Conservation (phyloP, 1,140 invertebrate species). For the Pogonomyrmex californicus region DNA sequence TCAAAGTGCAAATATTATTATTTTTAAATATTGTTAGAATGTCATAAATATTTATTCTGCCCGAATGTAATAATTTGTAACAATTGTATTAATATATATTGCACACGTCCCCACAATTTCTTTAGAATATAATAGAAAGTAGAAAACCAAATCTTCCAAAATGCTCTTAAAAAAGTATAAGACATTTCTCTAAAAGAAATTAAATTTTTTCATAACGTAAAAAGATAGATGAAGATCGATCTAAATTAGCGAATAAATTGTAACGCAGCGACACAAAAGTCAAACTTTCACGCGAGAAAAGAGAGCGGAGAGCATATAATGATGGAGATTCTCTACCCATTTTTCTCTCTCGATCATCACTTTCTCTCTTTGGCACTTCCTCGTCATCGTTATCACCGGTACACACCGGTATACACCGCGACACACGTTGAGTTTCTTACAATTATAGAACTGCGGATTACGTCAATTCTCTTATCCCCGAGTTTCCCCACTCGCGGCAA, state of each 20-base stretch:
- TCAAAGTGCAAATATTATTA: neutral
- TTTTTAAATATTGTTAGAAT: neutral
- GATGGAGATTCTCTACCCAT: neutral
- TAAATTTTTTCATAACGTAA: neutral
- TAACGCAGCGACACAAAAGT: neutral
- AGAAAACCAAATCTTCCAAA: neutral
- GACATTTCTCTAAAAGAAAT: neutral
- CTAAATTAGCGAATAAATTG: neutral
- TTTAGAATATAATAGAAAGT: neutral
- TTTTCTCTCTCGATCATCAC: neutral
- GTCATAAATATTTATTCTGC: neutral
- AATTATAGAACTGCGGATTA: constrained; percentile 35
- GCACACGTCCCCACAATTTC: neutral
- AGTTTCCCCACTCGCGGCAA: constrained; percentile 79
- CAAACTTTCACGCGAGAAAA: constrained; percentile 21
- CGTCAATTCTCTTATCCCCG: constrained; percentile 67
- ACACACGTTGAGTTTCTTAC: neutral
- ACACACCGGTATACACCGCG: too few species aligned
- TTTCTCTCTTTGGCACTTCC: neutral
- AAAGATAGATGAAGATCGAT: neutral
- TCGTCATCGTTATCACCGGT: neutral
- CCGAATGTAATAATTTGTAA: neutral
- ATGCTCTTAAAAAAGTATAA: neutral
- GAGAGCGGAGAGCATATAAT: neutral
- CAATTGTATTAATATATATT: neutral